phyloP scores from a whole-genome alignment of 2,888 invertebrate species.

The Branchellion lobata region DNA sequence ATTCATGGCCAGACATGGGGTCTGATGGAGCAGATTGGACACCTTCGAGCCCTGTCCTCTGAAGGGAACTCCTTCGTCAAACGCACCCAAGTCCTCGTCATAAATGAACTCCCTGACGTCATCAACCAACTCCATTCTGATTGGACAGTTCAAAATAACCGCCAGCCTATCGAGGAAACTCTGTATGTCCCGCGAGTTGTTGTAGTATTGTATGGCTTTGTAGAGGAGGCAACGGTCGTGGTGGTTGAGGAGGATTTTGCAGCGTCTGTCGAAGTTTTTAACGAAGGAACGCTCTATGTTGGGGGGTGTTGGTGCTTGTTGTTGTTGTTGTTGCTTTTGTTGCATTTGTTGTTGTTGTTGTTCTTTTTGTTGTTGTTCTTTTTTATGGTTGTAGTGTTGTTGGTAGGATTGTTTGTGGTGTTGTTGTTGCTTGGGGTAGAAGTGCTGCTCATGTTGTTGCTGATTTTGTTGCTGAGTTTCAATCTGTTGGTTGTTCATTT shows the following conservation, averaged over 20 bases:
- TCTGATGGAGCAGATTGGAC: background rate
- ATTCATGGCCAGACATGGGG: conserved; percentile 10
- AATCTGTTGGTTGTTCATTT: no score
- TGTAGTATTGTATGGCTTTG: conserved; percentile 53
- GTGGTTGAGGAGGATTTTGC: conserved; percentile 36
- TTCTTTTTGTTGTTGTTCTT: background rate
- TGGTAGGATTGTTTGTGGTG: background rate
- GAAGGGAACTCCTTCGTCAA: conserved; percentile 52
- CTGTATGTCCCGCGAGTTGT: conserved; percentile 48
- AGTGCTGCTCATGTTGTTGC: background rate
- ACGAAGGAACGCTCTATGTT: conserved; percentile 13
- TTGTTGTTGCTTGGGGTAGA: conserved; percentile 4
- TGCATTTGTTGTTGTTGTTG: background rate
- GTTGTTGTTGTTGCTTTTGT: conserved; percentile 10
- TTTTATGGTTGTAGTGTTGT: background rate
- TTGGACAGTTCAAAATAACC: conserved; percentile 54
- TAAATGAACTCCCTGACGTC: conserved; percentile 55
- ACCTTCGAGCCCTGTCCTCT: conserved; percentile 12
- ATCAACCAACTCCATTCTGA: conserved; percentile 54
- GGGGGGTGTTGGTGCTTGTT: background rate
- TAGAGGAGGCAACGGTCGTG: conserved; percentile 54
- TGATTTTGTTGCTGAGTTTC: background rate
- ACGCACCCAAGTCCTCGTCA: conserved; percentile 52
- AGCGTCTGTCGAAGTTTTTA: conserved; percentile 37
- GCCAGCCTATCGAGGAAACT: conserved; percentile 52